Evolutionary conservation across 1,140 invertebrate species (phyloP).

Genomic region (Danaus plexippus): DNA sequence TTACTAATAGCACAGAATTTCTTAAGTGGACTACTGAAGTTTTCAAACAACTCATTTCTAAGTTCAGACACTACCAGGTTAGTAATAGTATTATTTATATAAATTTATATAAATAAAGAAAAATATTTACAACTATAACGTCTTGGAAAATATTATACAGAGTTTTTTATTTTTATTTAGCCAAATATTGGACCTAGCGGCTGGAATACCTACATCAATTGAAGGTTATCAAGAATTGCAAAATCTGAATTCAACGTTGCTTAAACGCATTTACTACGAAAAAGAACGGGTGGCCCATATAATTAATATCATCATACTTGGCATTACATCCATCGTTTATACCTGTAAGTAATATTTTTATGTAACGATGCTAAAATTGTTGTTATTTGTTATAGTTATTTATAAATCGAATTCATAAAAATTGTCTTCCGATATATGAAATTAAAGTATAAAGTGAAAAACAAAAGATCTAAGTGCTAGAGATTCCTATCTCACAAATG

Average conservation of each 20-base stretch:
- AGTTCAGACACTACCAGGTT: constrained; percentile 20
- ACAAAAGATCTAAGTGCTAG: no score
- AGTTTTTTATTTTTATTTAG: constrained; percentile 9
- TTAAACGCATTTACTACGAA: constrained; percentile 29
- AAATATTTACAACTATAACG: no score
- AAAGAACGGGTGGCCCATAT: constrained; percentile 47
- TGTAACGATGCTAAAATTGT: no score
- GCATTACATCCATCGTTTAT: constrained; percentile 64
- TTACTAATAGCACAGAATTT: constrained; percentile 44
- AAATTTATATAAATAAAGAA: no score
- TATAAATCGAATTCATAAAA: no score
- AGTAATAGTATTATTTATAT: constrained; percentile 4
- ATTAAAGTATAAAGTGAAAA: no score
- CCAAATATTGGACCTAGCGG: constrained; percentile 9
- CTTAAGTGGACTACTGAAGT: constrained; percentile 24
- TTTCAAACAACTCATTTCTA: no score
- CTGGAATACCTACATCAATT: constrained; percentile 8
- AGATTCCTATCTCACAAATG: no score
- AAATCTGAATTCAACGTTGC: constrained; percentile 2
- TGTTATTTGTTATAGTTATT: no score
- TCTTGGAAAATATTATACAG: no score
- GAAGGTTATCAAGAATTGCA: constrained; percentile 10
- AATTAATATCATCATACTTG: constrained; percentile 64
- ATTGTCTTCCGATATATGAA: no score
- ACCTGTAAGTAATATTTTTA: constrained; percentile 60